Percentiles rank a stretch among this genome's conserved stretches.
These are phyloP conservation scores for Thalpophila matura DNA, from an alignment of 2,888 invertebrate species.

Conservation along the genomic window DNA sequence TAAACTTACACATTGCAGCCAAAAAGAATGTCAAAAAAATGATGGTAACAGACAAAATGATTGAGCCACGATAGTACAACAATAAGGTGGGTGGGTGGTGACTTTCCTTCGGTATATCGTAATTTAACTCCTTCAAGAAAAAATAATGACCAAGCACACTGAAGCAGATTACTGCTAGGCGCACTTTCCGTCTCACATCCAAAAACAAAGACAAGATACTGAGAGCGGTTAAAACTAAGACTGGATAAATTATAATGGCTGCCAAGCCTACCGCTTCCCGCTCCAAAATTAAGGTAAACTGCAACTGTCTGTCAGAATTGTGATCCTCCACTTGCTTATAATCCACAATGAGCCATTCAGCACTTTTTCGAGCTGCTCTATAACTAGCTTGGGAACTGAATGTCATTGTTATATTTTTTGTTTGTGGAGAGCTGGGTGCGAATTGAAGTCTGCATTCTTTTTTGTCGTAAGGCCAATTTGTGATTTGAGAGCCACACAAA, in stretches of 20 bases:
- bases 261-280: conserved; percentile 68
- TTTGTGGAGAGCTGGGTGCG: not conserved
- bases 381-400: not conserved
- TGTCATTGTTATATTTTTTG: not conserved
- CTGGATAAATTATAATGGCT: conserved; percentile 68
- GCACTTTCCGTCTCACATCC: conserved; percentile 60
- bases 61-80: conserved; percentile 68
- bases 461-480: conserved; percentile 71
- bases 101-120: conserved; percentile 61
- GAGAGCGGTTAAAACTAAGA: conserved; percentile 64
- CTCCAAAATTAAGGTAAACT: conserved; percentile 66
- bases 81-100: conserved; percentile 66
- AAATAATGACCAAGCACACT: conserved; percentile 69
- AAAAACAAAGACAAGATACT: conserved; percentile 65
- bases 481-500: conserved; percentile 61
- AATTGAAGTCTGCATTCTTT: conserved; percentile 67
- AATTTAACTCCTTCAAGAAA: conserved; percentile 60
- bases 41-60: conserved; percentile 61
- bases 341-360: conserved; percentile 71
- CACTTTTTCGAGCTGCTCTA: not conserved
- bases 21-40: conserved; percentile 64
- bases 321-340: conserved; percentile 48
- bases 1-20: conserved; percentile 53
- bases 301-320: conserved; percentile 50
- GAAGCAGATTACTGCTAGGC: conserved; percentile 66